Percentiles rank a stretch among this genome's conserved stretches.
Conservation (phyloP, 2,888 invertebrate genomes). For the Dinocampus coccinellae region DNA sequence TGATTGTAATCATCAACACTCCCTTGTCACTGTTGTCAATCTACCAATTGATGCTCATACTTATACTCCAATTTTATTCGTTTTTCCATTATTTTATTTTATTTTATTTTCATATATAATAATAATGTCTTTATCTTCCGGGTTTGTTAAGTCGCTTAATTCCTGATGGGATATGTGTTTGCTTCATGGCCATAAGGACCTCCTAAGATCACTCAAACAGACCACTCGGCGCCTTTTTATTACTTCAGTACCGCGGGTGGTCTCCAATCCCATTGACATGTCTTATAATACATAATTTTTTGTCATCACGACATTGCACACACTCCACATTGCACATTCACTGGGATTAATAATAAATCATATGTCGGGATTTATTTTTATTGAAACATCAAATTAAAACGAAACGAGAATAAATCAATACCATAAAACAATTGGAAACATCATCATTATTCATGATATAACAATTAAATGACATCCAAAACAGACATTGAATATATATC, state of each 20-base stretch:
- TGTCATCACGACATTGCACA: slow-evolving; percentile 45
- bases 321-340: too few species aligned
- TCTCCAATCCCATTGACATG: slow-evolving; percentile 15
- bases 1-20: neutral
- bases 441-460: too few species aligned
- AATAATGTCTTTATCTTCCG: slow-evolving; percentile 4
- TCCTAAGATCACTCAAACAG: slow-evolving; percentile 45
- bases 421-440: too few species aligned
- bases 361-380: neutral
- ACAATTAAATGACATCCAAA: too few species aligned
- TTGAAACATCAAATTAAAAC: neutral
- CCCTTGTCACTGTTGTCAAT: neutral
- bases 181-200: slow-evolving; percentile 35
- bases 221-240: slow-evolving; percentile 48
- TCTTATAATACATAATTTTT: slow-evolving; percentile 4
- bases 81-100: neutral
- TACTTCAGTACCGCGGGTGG: slow-evolving; percentile 49
- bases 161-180: neutral
- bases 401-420: too few species aligned
- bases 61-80: neutral
- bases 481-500: too few species aligned
- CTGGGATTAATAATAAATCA: slow-evolving; percentile 1
- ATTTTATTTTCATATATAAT: neutral
- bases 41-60: neutral
- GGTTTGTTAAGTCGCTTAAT: slow-evolving; percentile 15